Conservation (phyloP, 2,797 vertebrate species). For the Orientallactaga sibirica region DNA sequence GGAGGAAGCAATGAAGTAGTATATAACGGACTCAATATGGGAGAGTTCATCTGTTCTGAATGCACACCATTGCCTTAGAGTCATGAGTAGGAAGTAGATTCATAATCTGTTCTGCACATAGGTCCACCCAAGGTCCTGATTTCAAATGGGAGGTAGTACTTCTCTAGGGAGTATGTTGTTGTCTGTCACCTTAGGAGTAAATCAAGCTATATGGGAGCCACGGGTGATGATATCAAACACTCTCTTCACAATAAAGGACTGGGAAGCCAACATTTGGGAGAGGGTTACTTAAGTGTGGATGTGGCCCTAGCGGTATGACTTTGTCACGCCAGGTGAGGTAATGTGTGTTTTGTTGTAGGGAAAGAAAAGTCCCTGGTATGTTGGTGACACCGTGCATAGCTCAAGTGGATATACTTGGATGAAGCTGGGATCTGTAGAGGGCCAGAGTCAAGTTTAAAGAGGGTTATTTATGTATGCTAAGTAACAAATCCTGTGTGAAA, state of each 20-base stretch:
- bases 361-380: not conserved
- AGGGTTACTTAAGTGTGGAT: not conserved
- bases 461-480: not conserved
- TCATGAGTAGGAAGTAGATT: not conserved
- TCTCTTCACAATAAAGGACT: constrained; percentile 6
- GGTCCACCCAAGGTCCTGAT: not conserved
- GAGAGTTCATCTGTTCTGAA: not conserved
- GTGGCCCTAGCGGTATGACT: not conserved
- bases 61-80: not conserved
- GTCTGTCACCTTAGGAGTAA: not conserved
- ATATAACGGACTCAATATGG: not conserved
- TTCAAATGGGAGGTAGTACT: not conserved
- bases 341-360: not conserved
- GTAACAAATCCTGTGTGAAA: not conserved
- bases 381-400: too few species aligned
- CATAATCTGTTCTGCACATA: not conserved
- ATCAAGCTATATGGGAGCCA: not conserved
- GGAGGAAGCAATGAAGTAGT: not conserved
- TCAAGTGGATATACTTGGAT: not conserved
- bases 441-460: not conserved
- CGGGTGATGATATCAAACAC: constrained; percentile 1
- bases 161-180: not conserved
- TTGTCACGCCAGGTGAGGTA: not conserved
- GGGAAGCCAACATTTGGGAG: not conserved
- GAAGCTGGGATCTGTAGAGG: too few species aligned